Evolutionary conservation across 2,113 vertebrate species (phyloP), one percentile per base, ranked within the genome.

Genomic region (Theristicus caerulescens): DNA sequence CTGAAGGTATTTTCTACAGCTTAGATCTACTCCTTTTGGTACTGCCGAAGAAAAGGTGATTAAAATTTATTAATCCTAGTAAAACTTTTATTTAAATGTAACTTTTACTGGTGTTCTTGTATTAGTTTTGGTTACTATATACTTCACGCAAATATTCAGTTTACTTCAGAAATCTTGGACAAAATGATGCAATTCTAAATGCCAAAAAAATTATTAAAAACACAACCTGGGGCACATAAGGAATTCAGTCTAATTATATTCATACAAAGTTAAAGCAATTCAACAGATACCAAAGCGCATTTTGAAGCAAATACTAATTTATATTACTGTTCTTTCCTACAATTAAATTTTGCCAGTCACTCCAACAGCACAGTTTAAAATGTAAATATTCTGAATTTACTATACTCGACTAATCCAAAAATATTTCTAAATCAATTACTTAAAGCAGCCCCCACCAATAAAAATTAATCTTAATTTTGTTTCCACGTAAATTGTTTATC

Each of bases 241-340:
- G 24, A 81, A 82, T 64, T 58, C 6, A 31, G 69, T 88, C 87
- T 97, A 96, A 97, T 97, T 96, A 96, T 70, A 94, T 91, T 94
- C 84, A 77, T 59, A 85, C 52, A 87, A 96, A 67, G 70, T 90
- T 91, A 46, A 95, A 97, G 95, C 90, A 94, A 90, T 81, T 97
- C 78, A 97, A 88, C 65, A 95, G 86, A 96, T 96, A 96, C 74
- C 89, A 87, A 96, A 97, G 93, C 72, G 83, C 81, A 91, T 95
- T 97, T 96, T 96, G 93, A 97, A 97, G 93, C 84, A 97, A 97
- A 97, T 82, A 94, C 46, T 94, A 97, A 90, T 92, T 96, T 91
- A 40, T 92, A 95, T 67, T 90, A 76, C 49, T 83, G 85, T 72
- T 97, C 82, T 52, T 83, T 78, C 64, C 74, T 44, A 55, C 29